A percentile compares a stretch with the other conserved stretches of the same genome.
Conservation (phyloP, 1,140 invertebrate genomes). For the Monochamus saltuarius region DNA sequence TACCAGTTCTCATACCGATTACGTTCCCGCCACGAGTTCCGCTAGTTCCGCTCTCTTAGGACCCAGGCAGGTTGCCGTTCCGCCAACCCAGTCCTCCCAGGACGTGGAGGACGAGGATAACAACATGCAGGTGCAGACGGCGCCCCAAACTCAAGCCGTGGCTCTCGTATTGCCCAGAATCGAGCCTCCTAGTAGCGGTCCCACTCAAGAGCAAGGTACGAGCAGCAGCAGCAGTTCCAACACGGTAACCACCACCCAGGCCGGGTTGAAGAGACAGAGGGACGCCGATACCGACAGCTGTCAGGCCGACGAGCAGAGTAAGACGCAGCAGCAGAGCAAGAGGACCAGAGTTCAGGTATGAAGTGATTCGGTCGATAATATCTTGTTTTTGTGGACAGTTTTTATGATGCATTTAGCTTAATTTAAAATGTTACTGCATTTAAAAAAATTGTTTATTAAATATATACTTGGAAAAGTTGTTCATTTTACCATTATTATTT, state of each 20-base stretch:
- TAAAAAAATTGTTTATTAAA: too few relatives aligned
- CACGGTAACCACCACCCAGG: conserved; percentile 63
- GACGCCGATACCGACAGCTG: conserved; percentile 59
- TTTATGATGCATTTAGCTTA: too few relatives aligned
- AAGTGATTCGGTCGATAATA: not conserved
- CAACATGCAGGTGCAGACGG: conserved; percentile 39
- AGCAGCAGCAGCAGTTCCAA: conserved; percentile 46
- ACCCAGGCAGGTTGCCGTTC: conserved; percentile 54
- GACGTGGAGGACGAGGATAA: conserved; percentile 48
- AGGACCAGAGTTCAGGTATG: conserved; percentile 49
- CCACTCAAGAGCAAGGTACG: conserved; percentile 45
- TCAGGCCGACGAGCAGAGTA: conserved; percentile 54
- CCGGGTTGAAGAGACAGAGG: conserved; percentile 59
- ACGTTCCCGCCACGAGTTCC: conserved; percentile 70
- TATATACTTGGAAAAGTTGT: too few relatives aligned
- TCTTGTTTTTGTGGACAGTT: too few relatives aligned
- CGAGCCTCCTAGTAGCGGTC: conserved; percentile 53
- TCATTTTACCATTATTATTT: too few relatives aligned
- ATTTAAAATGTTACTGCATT: too few relatives aligned
- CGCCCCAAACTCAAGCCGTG: conserved; percentile 64
- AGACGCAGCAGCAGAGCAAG: conserved; percentile 51
- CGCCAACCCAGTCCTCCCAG: conserved; percentile 50
- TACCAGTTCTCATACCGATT: conserved; percentile 65
- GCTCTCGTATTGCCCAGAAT: conserved; percentile 73
- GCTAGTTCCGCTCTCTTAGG: conserved; percentile 53